Percentiles rank a stretch among this genome's conserved stretches.
Evolutionary conservation across 2,888 invertebrate species (phyloP).

Genomic region (Leucophenga maculata): DNA sequence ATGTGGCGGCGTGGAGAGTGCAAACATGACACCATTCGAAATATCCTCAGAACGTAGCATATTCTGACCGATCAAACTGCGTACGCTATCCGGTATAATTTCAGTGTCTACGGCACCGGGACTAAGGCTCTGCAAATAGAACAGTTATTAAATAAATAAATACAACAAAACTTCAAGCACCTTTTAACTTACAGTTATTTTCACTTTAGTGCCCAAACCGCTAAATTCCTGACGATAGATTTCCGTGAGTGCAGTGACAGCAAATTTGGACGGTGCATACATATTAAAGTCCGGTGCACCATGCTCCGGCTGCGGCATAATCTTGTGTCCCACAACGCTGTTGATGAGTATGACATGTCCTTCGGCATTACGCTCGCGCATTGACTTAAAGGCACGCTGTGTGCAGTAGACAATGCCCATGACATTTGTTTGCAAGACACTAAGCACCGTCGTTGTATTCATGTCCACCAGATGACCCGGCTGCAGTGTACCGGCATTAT

Average conservation of each 20-base stretch:
- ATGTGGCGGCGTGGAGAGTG: constrained; percentile 59
- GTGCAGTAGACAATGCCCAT: constrained; percentile 73
- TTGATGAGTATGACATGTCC: constrained; percentile 74
- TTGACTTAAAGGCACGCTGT: constrained; percentile 73
- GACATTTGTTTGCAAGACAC: constrained; percentile 73
- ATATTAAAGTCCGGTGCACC: constrained; percentile 53
- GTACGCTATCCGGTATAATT: constrained; percentile 51
- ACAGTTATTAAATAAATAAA: neutral
- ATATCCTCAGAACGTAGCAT: constrained; percentile 53
- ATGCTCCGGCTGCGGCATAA: constrained; percentile 38
- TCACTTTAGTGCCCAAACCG: constrained; percentile 64
- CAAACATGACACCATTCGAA: constrained; percentile 55
- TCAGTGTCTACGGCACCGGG: constrained; percentile 73
- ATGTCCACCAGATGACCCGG: constrained; percentile 54
- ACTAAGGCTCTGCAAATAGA: constrained; percentile 67
- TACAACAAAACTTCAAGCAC: neutral
- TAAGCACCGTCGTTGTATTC: constrained; percentile 43
- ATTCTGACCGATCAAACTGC: neutral
- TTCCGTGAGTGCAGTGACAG: constrained; percentile 68
- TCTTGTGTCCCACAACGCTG: constrained; percentile 66
- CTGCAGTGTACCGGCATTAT: constrained; percentile 74
- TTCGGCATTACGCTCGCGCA: constrained; percentile 72
- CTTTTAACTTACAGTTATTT: constrained; percentile 65
- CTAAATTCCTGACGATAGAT: constrained; percentile 68
- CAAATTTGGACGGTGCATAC: constrained; percentile 67